Evolutionary conservation across 2,888 invertebrate genomes (phyloP), one percentile per base, ranked within the genome.

Genomic region (Salticus scenicus): DNA sequence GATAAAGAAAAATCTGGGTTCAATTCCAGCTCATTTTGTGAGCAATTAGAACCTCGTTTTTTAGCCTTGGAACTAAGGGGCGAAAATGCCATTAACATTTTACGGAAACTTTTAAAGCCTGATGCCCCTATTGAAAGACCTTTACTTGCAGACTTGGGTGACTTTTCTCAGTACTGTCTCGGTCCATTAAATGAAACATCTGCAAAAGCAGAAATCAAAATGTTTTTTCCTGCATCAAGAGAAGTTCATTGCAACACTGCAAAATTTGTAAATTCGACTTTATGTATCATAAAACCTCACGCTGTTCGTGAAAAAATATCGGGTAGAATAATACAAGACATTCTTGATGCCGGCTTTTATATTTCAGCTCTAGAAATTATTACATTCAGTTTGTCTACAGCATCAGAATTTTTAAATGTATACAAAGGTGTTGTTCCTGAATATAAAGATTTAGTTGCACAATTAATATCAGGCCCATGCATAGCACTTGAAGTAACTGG

Each of bases 331-430:
- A 92, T 97, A 27, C 92, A 93, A 76, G 93, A 93, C 37, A 96
- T 98, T 70, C 93, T 94, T 84, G 94, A 94, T n/a, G 94, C 94
- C 78, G 94, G 95, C 0, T 98, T 95, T 90, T 92, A 93, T 67
- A 94, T 98, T 64, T 94, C 95, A 0, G 96, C 96, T 0, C 92
- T 97, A 87, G 94, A 95, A 91, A 94, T 96, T 94, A 51, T 89
- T 24, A 75, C 51, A 86, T 92, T 98, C 89, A 96, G 95, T 89
- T 94, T 94, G 87, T 93, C 94, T 0, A 96, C 97, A 91, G 96
- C 96, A 5, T 96, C 96, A 89, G 97, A 98, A 91, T 98, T 98
- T 92, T 94, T 95, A 90, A 97, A 98, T 92, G 95, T 98, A 2
- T 98, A 98, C 91, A 96, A 96, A 91, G 97, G 97, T 0, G 95